Evolutionary conservation across 2,888 invertebrate species (phyloP), one percentile per base, ranked within the genome.

Genomic region (Stenodera caucasica): DNA sequence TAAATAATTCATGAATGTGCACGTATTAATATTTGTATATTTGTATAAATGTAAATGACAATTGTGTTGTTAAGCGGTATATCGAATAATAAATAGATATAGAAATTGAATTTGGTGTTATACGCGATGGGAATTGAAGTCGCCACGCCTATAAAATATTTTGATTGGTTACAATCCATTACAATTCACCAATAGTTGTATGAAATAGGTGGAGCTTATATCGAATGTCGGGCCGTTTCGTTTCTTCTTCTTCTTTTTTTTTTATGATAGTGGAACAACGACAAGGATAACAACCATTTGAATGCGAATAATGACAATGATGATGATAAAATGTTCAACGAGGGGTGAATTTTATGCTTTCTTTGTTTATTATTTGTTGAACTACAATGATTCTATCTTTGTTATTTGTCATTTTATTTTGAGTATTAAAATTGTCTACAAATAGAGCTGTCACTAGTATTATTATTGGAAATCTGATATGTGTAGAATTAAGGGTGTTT

Each of bases 401-500:
- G 45, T 33, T 57, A 45, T 49, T 23, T 49, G 53, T 30, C 35
- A 57, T 56, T 32, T 49, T 49, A 61, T 50, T 52, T 59, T 56
- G 51, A 50, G 51, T 59, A 56, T 62, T 67, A 63, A 69, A 61
- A 66, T 73, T 75, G 75, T 74, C 72, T 72, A 74, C 77, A 73
- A 75, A 75, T 74, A 72, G 72, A 71, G 74, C 72, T 75, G 76
- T 76, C 76, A 74, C 72, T 69, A 26, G 2, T 26, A 26, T 26
- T 26, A 26, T 26, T 26, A 72, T 71, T 23, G 45, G 75, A 77
- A 75, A 77, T 77, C 76, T 75, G 77, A 77, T 77, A 76, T 73
- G 73, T 70, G 26, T 26, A 26, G 26, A 26, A 71, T 74, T 70
- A 70, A 66, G 68, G 68, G 68, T 68, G 67, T 70, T 65, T 68